phyloP scores from a whole-genome alignment of 2,888 invertebrate genomes.

The Caenorhabditis doughertyi region DNA sequence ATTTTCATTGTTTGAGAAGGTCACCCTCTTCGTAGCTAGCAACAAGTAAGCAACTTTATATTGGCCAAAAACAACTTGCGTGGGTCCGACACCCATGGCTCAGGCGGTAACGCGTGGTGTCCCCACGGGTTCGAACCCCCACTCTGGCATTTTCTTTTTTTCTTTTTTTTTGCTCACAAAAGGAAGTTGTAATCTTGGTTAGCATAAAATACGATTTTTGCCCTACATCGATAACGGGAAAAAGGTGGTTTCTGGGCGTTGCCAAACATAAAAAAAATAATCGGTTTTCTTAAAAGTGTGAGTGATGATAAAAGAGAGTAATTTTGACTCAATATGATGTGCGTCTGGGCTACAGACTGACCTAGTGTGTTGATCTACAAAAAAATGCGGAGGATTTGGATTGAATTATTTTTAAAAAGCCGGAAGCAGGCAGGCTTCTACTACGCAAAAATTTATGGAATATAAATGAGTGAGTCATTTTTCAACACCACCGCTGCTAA shows the following conservation, averaged over 20 bases:
- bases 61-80: too few species aligned
- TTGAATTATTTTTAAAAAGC: neutral
- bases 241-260: constrained; percentile 8
- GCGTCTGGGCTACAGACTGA: neutral
- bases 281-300: too few species aligned
- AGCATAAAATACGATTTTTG: too few species aligned
- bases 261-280: too few species aligned
- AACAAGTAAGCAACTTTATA: too few species aligned
- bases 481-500: constrained; percentile 26
- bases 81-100: too few species aligned
- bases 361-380: neutral
- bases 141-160: neutral
- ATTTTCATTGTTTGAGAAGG: constrained; percentile 47
- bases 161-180: neutral
- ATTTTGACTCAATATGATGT: neutral
- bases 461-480: constrained; percentile 41
- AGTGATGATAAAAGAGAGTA: too few species aligned
- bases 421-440: constrained; percentile 11
- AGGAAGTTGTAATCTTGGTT: too few species aligned
- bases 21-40: neutral
- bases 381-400: neutral
- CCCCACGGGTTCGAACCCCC: neutral
- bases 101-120: too few species aligned
- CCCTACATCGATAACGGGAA: too few species aligned
- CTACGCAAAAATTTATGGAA: constrained; percentile 39